Evolutionary conservation across 2,888 invertebrate species (phyloP), one percentile per base, ranked within the genome.

Genomic region (Danaus chrysippus): DNA sequence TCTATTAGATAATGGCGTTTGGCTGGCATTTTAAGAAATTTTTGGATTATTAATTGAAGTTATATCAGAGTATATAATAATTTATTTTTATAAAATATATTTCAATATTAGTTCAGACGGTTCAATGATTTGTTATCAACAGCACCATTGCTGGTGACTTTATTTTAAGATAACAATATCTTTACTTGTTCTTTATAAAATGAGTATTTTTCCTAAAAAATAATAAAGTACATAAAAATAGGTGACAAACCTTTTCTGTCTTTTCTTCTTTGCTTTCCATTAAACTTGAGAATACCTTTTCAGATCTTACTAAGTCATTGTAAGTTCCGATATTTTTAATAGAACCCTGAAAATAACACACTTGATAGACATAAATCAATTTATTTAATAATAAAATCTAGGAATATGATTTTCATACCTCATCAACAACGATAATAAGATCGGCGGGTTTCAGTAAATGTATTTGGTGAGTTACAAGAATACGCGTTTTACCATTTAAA

Each of bases 391-490:
- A 10, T 42, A 8, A 55, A 3, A 12, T 15, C 12, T 10, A 42
- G 23, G 9, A 10, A 9, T n/a, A 12, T 13, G 10, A 19, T 10
- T 12, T 56, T 42, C 11, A 70, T 74, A 88, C 90, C 71, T 86
- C 80, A 74, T 92, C 91, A 81, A 93, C 83, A 64, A 94, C 87
- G 34, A 94, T 78, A 63, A 93, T 92, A 67, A 83, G 85, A 79
- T 84, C 89, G 54, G 83, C 88, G 44, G 82, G 84, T 72, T 84
- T 86, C 42, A 85, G 84, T 77, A 83, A 88, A 70, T 97, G 96
- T 17, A 96, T 92, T 81, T 97, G 97, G 89, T 97, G 97, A 0
- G 97, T 97, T 58, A 96, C 95, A 19, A 97, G 91, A 65, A 97
- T 92, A 58, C 94, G 89, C 0, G 95, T 95, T 75, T 94, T 94